Evolutionary conservation across 2,797 vertebrate species (phyloP), one percentile per base, ranked within the genome.

Genomic region (Adelosebastes latens): DNA sequence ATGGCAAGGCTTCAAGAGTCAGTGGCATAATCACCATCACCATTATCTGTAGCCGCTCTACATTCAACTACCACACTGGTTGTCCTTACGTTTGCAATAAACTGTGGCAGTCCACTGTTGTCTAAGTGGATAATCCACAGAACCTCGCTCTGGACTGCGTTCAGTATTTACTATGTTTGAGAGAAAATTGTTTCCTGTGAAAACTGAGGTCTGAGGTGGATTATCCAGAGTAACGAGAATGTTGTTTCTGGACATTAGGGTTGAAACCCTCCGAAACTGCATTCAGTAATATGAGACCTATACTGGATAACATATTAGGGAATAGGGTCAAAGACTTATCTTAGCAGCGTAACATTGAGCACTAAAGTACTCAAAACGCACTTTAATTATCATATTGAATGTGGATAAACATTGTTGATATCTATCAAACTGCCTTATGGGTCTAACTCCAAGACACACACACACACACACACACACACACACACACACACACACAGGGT

Each of bases 401-500:
- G 10, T 46, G 11, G 24, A 72, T 31, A n/a, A 49, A 13, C 0
- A n/a, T 52, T 49, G 16, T 14, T 32, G 14, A 52, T 67, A 53
- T 56, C 10, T 22, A 46, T 56, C 16, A 34, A 67, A 42, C 31
- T 4, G 46, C n/a, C 25, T 46, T 42, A 66, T 72, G 39, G 8
- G 46, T 77, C 49, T 52, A 60, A 69, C 60, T 55, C 34, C 34
- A 14, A 70, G n/a, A 59, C n/a, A 18, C 27, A 36, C 69, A 36
- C 60, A 67, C 59, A 29, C 49, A 49, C 42, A 68, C 58, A 60
- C 49, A 63, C 61, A 56, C 72, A 62, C 60, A 36, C 42, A 68
- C 58, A 60, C 56, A 59, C 62, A 62, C 73, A 63, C 55, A 53
- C 67, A 81, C 6, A 66, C 32, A 39, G 27, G 27, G 60, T 75